These are phyloP conservation scores for Nycticorax nycticorax DNA, from an alignment of 2,113 vertebrate species.

Conservation along the genomic window DNA sequence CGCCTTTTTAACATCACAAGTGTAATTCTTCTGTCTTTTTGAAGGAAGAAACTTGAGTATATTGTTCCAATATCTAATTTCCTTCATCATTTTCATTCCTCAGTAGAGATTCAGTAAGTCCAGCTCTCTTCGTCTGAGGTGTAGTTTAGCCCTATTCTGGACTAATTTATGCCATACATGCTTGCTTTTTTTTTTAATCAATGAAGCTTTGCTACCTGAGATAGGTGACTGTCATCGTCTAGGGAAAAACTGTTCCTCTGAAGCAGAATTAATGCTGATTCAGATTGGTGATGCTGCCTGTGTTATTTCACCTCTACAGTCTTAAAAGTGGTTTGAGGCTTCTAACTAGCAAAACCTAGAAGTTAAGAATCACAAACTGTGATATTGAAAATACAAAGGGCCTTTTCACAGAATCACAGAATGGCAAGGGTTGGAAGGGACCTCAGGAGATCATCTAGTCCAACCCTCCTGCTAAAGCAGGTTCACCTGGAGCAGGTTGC, in stretches of 20 bases:
- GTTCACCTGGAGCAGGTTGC: too few species aligned
- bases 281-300: neutral
- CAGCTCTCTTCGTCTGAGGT: neutral
- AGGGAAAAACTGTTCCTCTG: neutral
- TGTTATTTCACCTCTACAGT: neutral
- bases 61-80: neutral
- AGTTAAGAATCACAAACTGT: neutral
- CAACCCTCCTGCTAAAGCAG: too few species aligned
- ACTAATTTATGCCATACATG: neutral
- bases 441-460: too few species aligned
- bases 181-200: neutral
- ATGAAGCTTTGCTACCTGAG: neutral
- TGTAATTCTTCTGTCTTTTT: neutral
- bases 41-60: neutral
- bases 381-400: neutral
- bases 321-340: neutral
- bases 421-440: too few species aligned
- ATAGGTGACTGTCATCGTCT: neutral
- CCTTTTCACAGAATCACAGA: neutral
- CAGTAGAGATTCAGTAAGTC: neutral
- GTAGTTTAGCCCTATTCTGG: slow-evolving; percentile 34
- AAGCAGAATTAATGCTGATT: neutral
- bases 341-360: neutral
- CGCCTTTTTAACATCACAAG: neutral
- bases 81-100: neutral